Evolutionary conservation across 2,113 vertebrate species (phyloP), one percentile per base, ranked within the genome.

Genomic region (Noturus placidus): DNA sequence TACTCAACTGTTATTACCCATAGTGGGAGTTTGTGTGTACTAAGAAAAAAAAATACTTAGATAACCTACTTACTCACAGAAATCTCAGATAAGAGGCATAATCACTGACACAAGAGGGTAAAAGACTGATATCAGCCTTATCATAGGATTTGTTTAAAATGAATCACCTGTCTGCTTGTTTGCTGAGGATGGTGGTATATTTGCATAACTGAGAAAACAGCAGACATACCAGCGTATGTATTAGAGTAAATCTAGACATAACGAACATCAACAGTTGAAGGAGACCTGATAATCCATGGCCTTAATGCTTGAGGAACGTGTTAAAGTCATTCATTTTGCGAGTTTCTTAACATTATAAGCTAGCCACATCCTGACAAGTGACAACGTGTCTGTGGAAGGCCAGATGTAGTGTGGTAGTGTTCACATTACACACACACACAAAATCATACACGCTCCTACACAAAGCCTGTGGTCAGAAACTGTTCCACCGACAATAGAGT

Each of bases 91-190:
- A 90, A 67, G 79, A 89, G 38, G n/a, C 74, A 54, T 86, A 86
- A 84, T 85, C 79, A 59, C 38, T 74, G 70, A 17, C 87, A 89
- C 81, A 88, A 77, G 65, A 69, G 35, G 20, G 38, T 87, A 50
- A 84, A 87, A 52, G 83, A 81, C 74, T 61, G 57, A 88, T 84
- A 88, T 52, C 33, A 30, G 54, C 61, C 35, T 90, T 88, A 90
- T 88, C 77, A 74, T 74, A 63, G 30, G 83, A 83, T 80, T 81
- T 46, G 72, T 56, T 78, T n/a, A n/a, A 78, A 88, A 90, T 90
- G 87, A 88, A 76, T 90, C 74, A 88, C 79, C 82, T n/a, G 85
- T 88, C 84, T 88, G 85, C 65, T 74, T 46, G 84, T 88, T 84
- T 88, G 67, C 81, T 84, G 83, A 77, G 38, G 79, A 54, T n/a